These are phyloP conservation scores for Corythornis cristatus DNA, from an alignment of 2,113 vertebrate genomes.

Conservation along the genomic window DNA sequence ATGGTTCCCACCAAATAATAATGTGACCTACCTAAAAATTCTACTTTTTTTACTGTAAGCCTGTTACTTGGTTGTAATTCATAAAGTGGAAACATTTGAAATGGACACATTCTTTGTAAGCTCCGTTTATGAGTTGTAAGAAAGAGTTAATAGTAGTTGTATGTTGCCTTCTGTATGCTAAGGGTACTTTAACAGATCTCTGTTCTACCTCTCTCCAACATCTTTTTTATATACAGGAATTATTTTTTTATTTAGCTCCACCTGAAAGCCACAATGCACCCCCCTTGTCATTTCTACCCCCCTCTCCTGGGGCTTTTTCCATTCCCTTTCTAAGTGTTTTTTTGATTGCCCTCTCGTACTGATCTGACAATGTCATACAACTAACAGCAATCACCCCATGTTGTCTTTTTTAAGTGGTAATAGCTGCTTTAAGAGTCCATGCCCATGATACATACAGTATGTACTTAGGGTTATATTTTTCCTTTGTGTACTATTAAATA, in stretches of 20 bases:
- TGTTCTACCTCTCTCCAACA: not conserved
- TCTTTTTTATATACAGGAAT: not conserved
- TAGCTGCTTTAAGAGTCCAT: not conserved
- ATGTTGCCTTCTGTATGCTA: not conserved
- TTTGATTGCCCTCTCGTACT: not conserved
- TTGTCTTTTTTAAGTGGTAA: not conserved
- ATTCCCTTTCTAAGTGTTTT: not conserved
- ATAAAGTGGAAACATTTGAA: not conserved
- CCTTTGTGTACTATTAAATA: not conserved
- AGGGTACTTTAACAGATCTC: not conserved
- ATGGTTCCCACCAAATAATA: not conserved
- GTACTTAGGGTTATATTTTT: not conserved
- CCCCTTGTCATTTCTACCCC: not conserved
- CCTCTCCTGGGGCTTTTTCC: not conserved
- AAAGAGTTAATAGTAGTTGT: not conserved
- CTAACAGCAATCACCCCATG: not conserved
- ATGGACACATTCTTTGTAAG: not conserved
- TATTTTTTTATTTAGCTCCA: not conserved
- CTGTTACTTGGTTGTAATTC: not conserved
- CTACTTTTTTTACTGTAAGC: not conserved
- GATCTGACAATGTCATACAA: not conserved
- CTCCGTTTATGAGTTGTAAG: not conserved
- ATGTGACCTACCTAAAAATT: not conserved
- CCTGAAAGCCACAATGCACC: not conserved
- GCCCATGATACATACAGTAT: accelerated